Conservation (phyloP, 1,140 invertebrate genomes). For the Thrips palmi region DNA sequence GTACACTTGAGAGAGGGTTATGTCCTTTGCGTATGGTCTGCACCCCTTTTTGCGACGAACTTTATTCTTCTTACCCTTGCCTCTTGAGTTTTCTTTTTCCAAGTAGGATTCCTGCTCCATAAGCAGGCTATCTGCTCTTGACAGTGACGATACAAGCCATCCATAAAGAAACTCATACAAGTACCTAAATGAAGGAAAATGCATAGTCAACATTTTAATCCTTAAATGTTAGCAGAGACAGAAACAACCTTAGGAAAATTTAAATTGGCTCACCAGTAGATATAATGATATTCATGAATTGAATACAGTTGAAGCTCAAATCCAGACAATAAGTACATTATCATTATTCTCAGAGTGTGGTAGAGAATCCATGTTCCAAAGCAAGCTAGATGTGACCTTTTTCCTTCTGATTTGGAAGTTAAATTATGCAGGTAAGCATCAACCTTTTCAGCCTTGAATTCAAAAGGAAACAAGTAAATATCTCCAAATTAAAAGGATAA, state of each 20-base stretch:
- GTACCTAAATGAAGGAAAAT: conserved; percentile 38
- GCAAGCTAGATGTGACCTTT: conserved; percentile 59
- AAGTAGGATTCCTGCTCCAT: conserved; percentile 50
- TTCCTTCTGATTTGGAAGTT: conserved; percentile 43
- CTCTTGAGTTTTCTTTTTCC: conserved; percentile 21
- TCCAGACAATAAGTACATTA: conserved; percentile 82
- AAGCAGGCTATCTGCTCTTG: conserved; percentile 68
- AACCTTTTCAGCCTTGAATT: conserved; percentile 84
- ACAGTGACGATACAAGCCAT: conserved; percentile 79
- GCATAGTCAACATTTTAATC: not conserved
- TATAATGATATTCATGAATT: conserved; percentile 90
- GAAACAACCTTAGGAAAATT: not conserved
- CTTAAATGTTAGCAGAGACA: not conserved
- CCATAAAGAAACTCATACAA: conserved; percentile 88
- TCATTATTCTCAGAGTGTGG: conserved; percentile 90
- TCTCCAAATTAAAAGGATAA: conserved; percentile 3
- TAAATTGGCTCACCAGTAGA: conserved; percentile 53
- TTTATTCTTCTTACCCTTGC: conserved; percentile 31
- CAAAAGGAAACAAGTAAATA: conserved; percentile 19
- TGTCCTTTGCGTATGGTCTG: conserved; percentile 62
- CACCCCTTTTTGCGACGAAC: conserved; percentile 46
- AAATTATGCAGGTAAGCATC: conserved; percentile 66
- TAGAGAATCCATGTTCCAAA: conserved; percentile 93
- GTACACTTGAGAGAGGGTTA: conserved; percentile 70
- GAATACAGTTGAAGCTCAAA: conserved; percentile 92